A percentile compares a stretch with the other conserved stretches of the same genome.
Evolutionary conservation across 2,888 invertebrate genomes (phyloP).

Genomic region (Xestia rhomboidea): DNA sequence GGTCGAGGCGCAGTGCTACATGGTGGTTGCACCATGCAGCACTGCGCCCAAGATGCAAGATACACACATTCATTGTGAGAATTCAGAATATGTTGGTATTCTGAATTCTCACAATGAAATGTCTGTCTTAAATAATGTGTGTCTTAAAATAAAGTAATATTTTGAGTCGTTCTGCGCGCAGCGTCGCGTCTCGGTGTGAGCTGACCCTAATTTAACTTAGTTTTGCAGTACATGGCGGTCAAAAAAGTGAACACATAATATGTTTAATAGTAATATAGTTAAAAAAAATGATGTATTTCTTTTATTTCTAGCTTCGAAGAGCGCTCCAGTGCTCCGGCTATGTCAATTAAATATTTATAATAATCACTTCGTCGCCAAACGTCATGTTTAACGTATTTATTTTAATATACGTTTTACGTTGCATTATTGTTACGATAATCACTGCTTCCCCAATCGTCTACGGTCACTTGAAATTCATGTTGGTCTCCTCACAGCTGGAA

Average conservation of each 20-base stretch:
- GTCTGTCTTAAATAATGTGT: too few species aligned
- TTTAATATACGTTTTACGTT: slow-evolving; percentile 53
- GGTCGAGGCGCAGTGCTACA: too few species aligned
- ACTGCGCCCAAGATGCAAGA: too few species aligned
- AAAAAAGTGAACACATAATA: slow-evolving; percentile 54
- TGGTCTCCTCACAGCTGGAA: slow-evolving; percentile 60
- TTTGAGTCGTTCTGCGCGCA: too few species aligned
- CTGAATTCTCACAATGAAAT: too few species aligned
- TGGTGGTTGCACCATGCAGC: too few species aligned
- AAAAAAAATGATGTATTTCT: slow-evolving; percentile 32
- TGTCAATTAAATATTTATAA: slow-evolving; percentile 29
- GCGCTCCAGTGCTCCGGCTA: slow-evolving; percentile 39
- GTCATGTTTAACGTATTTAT: slow-evolving; percentile 37
- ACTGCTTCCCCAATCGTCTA: slow-evolving; percentile 45
- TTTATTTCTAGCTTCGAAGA: slow-evolving; percentile 43
- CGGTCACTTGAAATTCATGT: slow-evolving; percentile 53
- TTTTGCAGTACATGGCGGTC: slow-evolving; percentile 36
- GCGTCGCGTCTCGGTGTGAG: slow-evolving; percentile 35
- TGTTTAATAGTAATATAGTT: slow-evolving; percentile 38
- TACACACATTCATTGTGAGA: too few species aligned
- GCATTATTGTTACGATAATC: slow-evolving; percentile 56
- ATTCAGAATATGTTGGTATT: too few species aligned
- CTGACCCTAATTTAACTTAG: slow-evolving; percentile 3
- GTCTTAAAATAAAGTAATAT: too few species aligned
- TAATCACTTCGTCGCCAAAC: slow-evolving; percentile 42